phyloP scores from a whole-genome alignment of 2,797 vertebrate species.

The Parambassis ranga region DNA sequence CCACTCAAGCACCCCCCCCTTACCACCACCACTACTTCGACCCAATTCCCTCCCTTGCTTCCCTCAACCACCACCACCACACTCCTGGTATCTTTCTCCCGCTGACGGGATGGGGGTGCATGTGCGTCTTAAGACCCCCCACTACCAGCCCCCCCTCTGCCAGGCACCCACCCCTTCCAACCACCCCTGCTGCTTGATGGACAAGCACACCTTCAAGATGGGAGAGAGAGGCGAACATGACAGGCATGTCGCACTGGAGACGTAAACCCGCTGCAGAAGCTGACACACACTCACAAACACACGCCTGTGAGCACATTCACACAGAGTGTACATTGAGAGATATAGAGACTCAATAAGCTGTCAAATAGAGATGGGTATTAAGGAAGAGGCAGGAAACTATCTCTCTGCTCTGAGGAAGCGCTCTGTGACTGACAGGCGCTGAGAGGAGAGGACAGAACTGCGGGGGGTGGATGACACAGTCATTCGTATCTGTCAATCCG shows the following conservation, averaged over 20 bases:
- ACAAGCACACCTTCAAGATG: constrained; percentile 81
- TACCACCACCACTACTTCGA: constrained; percentile 17
- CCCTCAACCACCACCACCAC: constrained; percentile 31
- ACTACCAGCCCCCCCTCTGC: constrained; percentile 59
- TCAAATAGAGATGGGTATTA: constrained; percentile 84
- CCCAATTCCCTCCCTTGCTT: constrained; percentile 52
- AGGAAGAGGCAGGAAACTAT: constrained; percentile 79
- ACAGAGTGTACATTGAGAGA: constrained; percentile 75
- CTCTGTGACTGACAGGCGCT: constrained; percentile 77
- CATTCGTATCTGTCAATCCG: constrained; percentile 74
- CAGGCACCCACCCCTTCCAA: constrained; percentile 66
- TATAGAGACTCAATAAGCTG: constrained; percentile 82
- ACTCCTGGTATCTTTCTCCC: constrained; percentile 65
- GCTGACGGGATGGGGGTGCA: constrained; percentile 69
- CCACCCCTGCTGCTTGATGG: constrained; percentile 78
- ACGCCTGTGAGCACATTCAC: constrained; percentile 54
- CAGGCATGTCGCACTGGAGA: constrained; percentile 76
- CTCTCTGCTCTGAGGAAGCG: constrained; percentile 73
- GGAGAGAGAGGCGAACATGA: constrained; percentile 76
- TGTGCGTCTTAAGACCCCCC: constrained; percentile 76
- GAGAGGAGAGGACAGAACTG: constrained; percentile 69
- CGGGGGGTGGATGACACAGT: constrained; percentile 71
- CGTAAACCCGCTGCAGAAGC: constrained; percentile 76
- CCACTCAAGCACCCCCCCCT: constrained; percentile 53
- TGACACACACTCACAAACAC: constrained; percentile 69